These are phyloP conservation scores for Enteromius viviparus DNA, from an alignment of 2,797 vertebrate species.

Conservation along the genomic window DNA sequence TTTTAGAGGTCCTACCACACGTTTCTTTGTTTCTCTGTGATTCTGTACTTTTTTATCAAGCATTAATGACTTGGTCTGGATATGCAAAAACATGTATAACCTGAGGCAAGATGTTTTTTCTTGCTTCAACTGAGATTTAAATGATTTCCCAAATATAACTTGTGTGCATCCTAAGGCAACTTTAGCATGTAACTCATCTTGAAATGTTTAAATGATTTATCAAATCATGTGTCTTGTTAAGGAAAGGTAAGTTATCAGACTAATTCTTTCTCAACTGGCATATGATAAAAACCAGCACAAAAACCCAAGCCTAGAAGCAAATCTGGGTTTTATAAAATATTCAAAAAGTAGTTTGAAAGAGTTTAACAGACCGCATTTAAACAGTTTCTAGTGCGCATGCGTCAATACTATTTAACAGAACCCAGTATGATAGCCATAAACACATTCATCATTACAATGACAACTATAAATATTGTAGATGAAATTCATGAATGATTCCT, in stretches of 20 bases:
- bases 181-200: neutral
- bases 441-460: neutral
- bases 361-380: neutral
- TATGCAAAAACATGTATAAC: constrained; percentile 13
- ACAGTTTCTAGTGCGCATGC: neutral
- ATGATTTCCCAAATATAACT: neutral
- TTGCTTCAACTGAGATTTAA: neutral
- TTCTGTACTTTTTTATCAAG: neutral
- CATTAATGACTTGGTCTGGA: constrained; percentile 26
- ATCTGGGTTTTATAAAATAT: neutral
- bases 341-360: neutral
- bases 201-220: neutral
- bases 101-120: constrained; percentile 16
- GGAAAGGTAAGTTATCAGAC: neutral
- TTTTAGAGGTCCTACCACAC: neutral
- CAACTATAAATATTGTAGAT: neutral
- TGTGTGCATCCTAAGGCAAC: neutral
- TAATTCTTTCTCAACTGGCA: neutral
- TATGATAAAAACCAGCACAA: neutral
- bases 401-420: neutral
- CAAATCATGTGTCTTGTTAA: neutral
- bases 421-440: neutral
- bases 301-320: neutral
- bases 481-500: neutral
- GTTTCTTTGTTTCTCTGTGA: neutral